Conservation (phyloP, 2,888 invertebrate genomes). For the Apotomis capreana region DNA sequence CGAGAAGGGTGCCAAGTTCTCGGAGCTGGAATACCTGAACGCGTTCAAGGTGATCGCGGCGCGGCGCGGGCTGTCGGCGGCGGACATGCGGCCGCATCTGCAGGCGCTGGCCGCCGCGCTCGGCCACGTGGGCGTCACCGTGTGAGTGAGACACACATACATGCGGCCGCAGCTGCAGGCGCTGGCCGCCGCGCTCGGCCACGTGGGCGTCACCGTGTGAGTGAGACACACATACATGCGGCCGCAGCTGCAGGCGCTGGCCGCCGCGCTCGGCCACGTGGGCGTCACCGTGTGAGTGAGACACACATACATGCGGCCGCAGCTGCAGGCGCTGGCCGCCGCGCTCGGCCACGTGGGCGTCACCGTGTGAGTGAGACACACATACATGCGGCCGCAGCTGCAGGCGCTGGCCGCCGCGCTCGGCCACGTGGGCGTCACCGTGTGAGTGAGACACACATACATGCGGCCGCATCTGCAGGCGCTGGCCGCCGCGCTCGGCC, state of each 20-base stretch:
- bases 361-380: conserved; percentile 88
- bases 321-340: conserved; percentile 91
- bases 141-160: too few species aligned
- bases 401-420: conserved; percentile 93
- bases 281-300: conserved; percentile 90
- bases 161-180: conserved; percentile 89
- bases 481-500: conserved; percentile 92
- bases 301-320: conserved; percentile 86
- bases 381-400: conserved; percentile 87
- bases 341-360: conserved; percentile 93
- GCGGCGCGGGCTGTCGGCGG: conserved; percentile 80
- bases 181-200: conserved; percentile 92
- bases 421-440: conserved; percentile 92
- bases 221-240: too few species aligned
- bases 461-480: conserved; percentile 89
- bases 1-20: conserved; percentile 94
- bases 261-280: conserved; percentile 92
- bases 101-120: conserved; percentile 93
- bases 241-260: conserved; percentile 89
- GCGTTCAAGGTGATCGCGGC: conserved; percentile 91
- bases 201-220: conserved; percentile 91
- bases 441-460: too few species aligned
- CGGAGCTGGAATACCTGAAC: conserved; percentile 93
- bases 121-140: conserved; percentile 92
- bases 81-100: conserved; percentile 86